A percentile compares a stretch with the other conserved stretches of the same genome.
Evolutionary conservation across 2,888 invertebrate genomes (phyloP).

Genomic region (Leucophenga maculata): DNA sequence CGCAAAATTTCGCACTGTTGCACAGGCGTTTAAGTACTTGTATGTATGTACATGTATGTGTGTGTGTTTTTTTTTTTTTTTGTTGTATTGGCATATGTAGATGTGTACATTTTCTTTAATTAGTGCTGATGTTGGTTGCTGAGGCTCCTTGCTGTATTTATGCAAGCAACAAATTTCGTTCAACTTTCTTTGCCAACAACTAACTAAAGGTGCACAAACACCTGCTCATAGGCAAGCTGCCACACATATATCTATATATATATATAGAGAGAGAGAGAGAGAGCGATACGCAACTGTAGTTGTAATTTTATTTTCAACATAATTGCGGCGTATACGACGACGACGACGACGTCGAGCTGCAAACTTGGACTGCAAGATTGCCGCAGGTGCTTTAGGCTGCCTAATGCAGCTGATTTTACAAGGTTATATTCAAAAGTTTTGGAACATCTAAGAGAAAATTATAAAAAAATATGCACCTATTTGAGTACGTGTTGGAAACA

Average conservation of each 20-base stretch:
- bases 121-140: slow-evolving; percentile 22
- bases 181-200: neutral
- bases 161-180: neutral
- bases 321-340: slow-evolving; percentile 38
- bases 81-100: slow-evolving; percentile 18
- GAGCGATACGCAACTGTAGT: slow-evolving; percentile 12
- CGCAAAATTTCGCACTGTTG: slow-evolving; percentile 19
- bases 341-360: neutral
- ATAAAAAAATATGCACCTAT: too few relatives aligned
- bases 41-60: slow-evolving; percentile 16
- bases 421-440: too few relatives aligned
- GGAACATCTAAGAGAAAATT: neutral
- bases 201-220: neutral
- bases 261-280: too few relatives aligned
- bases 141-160: neutral
- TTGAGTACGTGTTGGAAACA: too few relatives aligned
- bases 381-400: neutral
- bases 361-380: slow-evolving; percentile 15
- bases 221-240: neutral
- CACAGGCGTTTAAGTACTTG: slow-evolving; percentile 3
- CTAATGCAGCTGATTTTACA: neutral
- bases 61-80: too few relatives aligned
- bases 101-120: slow-evolving; percentile 24
- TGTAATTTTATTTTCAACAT: slow-evolving; percentile 42
- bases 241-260: too few relatives aligned